These are phyloP conservation scores for Cettia cetti DNA, from an alignment of 2,113 vertebrate species.

Conservation along the genomic window DNA sequence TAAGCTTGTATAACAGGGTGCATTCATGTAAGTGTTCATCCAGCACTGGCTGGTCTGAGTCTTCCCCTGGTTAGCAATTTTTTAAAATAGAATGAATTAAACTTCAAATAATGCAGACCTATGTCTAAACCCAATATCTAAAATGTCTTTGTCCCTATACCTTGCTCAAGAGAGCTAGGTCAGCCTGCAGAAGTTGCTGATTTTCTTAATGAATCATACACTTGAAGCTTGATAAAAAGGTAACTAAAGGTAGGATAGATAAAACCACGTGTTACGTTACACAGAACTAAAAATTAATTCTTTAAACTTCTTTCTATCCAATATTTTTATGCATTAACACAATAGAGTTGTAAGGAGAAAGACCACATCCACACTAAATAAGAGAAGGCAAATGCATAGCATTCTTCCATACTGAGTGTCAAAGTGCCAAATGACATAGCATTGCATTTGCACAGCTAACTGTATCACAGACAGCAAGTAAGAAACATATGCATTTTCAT, in stretches of 20 bases:
- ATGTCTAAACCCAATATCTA: neutral
- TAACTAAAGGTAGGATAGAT: neutral
- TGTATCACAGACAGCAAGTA: slow-evolving; percentile 7
- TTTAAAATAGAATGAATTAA: neutral
- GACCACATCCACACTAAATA: neutral
- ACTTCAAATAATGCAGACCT: neutral
- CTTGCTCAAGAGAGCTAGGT: neutral
- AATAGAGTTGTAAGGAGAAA: neutral
- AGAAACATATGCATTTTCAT: neutral
- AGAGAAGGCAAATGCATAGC: neutral
- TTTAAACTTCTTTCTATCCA: neutral
- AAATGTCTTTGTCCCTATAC: neutral
- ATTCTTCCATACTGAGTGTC: neutral
- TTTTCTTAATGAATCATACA: neutral
- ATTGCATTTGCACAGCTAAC: neutral
- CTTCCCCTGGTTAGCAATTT: neutral
- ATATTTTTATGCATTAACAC: neutral
- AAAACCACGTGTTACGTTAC: neutral
- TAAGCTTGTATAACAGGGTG: neutral
- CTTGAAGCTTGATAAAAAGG: neutral
- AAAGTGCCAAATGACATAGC: neutral
- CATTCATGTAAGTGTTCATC: neutral
- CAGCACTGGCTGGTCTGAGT: neutral
- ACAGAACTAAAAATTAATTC: neutral
- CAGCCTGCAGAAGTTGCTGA: neutral